Evolutionary conservation across 2,888 invertebrate species (phyloP).

Genomic region (Pseudolycoriella hygida): DNA sequence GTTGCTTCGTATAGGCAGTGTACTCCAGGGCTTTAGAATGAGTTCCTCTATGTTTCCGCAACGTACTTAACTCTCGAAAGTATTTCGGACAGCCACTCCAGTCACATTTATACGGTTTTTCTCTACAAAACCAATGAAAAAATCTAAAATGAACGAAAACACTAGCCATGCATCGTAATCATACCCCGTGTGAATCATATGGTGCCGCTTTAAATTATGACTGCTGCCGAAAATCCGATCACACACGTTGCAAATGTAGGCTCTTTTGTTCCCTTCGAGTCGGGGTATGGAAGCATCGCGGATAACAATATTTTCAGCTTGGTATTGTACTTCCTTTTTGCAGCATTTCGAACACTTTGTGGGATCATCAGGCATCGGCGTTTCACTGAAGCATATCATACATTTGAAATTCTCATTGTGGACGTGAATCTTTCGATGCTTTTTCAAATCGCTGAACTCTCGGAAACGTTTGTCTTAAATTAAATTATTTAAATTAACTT

Average conservation of each 20-base stretch:
- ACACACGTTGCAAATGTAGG: constrained; percentile 25
- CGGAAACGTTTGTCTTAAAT: constrained; percentile 26
- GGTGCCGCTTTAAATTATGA: constrained; percentile 26
- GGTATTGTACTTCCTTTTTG: constrained; percentile 3
- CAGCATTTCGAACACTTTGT: constrained; percentile 24
- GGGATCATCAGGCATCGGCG: constrained; percentile 21
- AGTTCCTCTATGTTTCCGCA: constrained; percentile 26
- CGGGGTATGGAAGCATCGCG: constrained; percentile 5
- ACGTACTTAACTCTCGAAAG: constrained; percentile 25
- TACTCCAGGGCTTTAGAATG: constrained; percentile 12
- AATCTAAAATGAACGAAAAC: too few relatives aligned
- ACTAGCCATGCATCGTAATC: too few relatives aligned
- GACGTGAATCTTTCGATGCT: constrained; percentile 23
- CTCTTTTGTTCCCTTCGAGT: constrained; percentile 12
- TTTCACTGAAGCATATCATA: constrained; percentile 22
- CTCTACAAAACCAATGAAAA: too few relatives aligned
- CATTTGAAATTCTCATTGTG: constrained; percentile 21
- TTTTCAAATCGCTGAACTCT: constrained; percentile 27
- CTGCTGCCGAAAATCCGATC: constrained; percentile 26
- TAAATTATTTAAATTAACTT: too few relatives aligned
- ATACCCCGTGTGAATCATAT: constrained; percentile 26
- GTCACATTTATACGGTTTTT: constrained; percentile 24
- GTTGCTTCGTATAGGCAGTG: background rate
- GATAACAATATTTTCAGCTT: background rate
- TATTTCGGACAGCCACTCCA: constrained; percentile 21